Evolutionary conservation across 2,113 vertebrate genomes (phyloP).

Genomic region (mouse (Mus musculus)): GRCm39 chr2:77740001-77740500

Average conservation of each 20-base stretch:
- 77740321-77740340: slow-evolving; percentile 79
- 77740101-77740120: slow-evolving; percentile 74
- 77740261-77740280: slow-evolving; percentile 83
- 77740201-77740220: slow-evolving; percentile 77
- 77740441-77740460: slow-evolving; percentile 75
- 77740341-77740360: slow-evolving; percentile 73
- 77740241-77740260: slow-evolving; percentile 81
- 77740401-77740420: slow-evolving; percentile 73
- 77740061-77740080: slow-evolving; percentile 40
- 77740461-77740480: slow-evolving; percentile 66
- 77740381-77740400: slow-evolving; percentile 73
- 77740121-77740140: slow-evolving; percentile 76
- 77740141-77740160: slow-evolving; percentile 66
- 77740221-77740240: slow-evolving; percentile 84
- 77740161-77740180: slow-evolving; percentile 83
- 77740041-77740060: slow-evolving; percentile 56
- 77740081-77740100: slow-evolving; percentile 69
- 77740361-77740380: slow-evolving; percentile 70
- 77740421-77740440: slow-evolving; percentile 77
- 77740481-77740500: slow-evolving; percentile 71
- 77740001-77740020: slow-evolving; percentile 54
- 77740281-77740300: slow-evolving; percentile 86
- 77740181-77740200: slow-evolving; percentile 81
- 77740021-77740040: slow-evolving; percentile 33
- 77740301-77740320: slow-evolving; percentile 88